Percentiles rank a stretch among this genome's conserved stretches.
These are phyloP conservation scores for Andrena camellia DNA, from an alignment of 2,888 invertebrate species.

Conservation along the genomic window DNA sequence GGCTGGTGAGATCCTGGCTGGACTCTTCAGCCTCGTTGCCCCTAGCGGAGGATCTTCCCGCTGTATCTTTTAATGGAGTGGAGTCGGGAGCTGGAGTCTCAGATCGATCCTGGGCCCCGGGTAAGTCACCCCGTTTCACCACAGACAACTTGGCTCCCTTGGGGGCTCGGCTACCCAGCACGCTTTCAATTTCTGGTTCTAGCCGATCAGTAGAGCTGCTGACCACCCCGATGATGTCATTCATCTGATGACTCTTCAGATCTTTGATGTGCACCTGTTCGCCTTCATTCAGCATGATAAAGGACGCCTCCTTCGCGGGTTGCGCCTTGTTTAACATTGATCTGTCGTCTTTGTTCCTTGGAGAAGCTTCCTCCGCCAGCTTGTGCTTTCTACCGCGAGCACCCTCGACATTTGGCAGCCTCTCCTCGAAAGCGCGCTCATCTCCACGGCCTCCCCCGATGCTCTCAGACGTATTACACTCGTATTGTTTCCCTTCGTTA, in stretches of 20 bases:
- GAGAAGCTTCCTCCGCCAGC: neutral
- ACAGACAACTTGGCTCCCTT: neutral
- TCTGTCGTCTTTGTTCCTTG: neutral
- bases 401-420: neutral
- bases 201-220: too few species aligned
- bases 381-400: neutral
- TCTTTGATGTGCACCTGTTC: constrained; percentile 34
- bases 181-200: neutral
- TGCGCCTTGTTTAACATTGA: constrained; percentile 3
- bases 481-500: neutral
- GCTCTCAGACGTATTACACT: neutral
- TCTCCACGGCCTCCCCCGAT: neutral
- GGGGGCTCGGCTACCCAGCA: neutral
- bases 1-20: neutral
- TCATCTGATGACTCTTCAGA: constrained; percentile 55
- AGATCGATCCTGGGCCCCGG: neutral
- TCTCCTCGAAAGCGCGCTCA: neutral
- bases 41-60: neutral
- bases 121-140: neutral
- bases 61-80: neutral
- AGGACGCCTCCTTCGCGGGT: neutral
- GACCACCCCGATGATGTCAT: constrained; percentile 63
- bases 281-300: constrained; percentile 50
- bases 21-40: neutral
- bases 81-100: neutral